Evolutionary conservation across 53 echinoderm and acorn worm genomes (phyloP).

Genomic region (Holothuria scabra): DNA sequence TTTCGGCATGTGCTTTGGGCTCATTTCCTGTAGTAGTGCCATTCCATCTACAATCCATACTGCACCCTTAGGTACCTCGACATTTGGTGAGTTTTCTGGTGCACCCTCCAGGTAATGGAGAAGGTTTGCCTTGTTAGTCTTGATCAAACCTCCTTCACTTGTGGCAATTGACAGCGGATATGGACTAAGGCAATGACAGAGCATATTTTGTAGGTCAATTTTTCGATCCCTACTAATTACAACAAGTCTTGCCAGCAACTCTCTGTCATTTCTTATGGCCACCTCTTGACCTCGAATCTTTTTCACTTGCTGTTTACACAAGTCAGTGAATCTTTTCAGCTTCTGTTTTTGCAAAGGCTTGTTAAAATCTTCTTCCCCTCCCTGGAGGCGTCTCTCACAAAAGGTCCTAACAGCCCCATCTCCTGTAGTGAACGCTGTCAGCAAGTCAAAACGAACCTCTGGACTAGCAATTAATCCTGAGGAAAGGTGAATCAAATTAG

Average conservation of each 20-base stretch:
- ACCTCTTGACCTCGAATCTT: slow-evolving; percentile 57
- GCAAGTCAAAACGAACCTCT: slow-evolving; percentile 4
- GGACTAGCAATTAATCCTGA: neutral
- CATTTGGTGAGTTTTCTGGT: neutral
- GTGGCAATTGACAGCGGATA: slow-evolving; percentile 48
- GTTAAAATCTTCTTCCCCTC: slow-evolving; percentile 7
- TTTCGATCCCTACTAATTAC: slow-evolving; percentile 61
- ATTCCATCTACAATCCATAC: slow-evolving; percentile 64
- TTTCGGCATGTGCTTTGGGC: slow-evolving; percentile 45
- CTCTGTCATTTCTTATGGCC: slow-evolving; percentile 35
- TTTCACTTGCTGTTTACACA: slow-evolving; percentile 21
- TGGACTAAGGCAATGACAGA: neutral
- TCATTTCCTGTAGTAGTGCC: slow-evolving; percentile 52
- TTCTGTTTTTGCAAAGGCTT: slow-evolving; percentile 54
- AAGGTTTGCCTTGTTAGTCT: slow-evolving; percentile 65
- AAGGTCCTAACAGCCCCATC: slow-evolving; percentile 14
- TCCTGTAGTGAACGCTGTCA: slow-evolving; percentile 1
- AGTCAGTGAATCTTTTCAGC: slow-evolving; percentile 52
- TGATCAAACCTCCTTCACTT: slow-evolving; percentile 50
- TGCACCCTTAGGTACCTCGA: neutral
- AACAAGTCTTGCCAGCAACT: slow-evolving; percentile 58
- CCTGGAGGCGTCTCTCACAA: slow-evolving; percentile 1
- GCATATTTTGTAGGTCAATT: slow-evolving; percentile 42
- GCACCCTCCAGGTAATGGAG: slow-evolving; percentile 40
- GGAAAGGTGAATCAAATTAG: slow-evolving; percentile 14